Conservation (phyloP, 1,140 invertebrate genomes). For the Procambarus clarkii region DNA sequence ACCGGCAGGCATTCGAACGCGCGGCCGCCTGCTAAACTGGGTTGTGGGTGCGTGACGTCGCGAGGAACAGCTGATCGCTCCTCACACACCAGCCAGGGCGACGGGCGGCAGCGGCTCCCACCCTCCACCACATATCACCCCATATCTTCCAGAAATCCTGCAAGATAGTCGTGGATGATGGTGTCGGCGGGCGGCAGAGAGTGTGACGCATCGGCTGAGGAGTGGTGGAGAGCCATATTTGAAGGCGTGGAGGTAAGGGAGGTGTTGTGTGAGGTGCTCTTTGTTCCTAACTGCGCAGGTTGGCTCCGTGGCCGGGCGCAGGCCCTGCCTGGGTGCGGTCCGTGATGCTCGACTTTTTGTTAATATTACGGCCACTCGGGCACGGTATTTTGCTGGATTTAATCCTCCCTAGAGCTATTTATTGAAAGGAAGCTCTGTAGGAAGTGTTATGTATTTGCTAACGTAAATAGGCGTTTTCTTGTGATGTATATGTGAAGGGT, state of each 20-base stretch:
- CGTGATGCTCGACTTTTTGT: constrained; percentile 3
- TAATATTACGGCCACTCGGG: background rate
- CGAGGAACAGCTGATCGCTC: constrained; percentile 36
- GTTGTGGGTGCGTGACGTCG: constrained; percentile 46
- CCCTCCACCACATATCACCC: background rate
- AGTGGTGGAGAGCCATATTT: background rate
- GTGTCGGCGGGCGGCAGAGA: background rate
- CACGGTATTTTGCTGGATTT: too few species aligned
- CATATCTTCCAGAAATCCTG: background rate
- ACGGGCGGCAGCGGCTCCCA: background rate
- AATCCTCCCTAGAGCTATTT: too few species aligned
- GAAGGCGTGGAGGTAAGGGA: constrained; percentile 26
- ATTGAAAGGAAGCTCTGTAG: too few species aligned
- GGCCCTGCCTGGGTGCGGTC: constrained; percentile 23
- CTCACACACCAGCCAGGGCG: constrained; percentile 29
- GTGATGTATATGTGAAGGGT: too few species aligned
- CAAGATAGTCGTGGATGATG: background rate
- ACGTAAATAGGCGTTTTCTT: too few species aligned
- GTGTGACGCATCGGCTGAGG: background rate
- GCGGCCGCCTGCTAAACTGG: constrained; percentile 37
- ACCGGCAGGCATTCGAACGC: constrained; percentile 23
- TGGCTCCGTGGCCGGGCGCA: constrained; percentile 26
- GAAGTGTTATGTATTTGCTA: too few species aligned
- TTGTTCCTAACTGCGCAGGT: constrained; percentile 27
- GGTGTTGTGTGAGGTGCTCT: background rate